phyloP scores from a whole-genome alignment of 2,797 vertebrate species.

The Schizopygopsis malacanthus region DNA sequence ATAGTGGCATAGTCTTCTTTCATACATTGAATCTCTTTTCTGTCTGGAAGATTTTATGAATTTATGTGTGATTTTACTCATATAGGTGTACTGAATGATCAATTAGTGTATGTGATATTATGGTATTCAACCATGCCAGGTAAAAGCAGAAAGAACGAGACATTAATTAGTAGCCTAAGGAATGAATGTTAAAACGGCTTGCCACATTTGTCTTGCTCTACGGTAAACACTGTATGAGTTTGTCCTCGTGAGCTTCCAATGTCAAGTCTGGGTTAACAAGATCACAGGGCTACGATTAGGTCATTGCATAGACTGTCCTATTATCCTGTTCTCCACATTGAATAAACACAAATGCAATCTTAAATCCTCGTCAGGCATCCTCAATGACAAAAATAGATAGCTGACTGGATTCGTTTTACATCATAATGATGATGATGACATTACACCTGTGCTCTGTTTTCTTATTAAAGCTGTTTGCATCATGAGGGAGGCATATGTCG shows the following conservation, averaged over 20 bases:
- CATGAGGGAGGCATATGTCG: neutral
- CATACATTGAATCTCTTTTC: neutral
- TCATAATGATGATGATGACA: neutral
- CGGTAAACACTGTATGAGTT: constrained; percentile 74
- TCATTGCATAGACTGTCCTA: constrained; percentile 17
- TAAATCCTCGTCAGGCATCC: neutral
- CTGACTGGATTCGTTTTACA: neutral
- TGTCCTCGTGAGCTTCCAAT: constrained; percentile 51
- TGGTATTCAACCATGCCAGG: no score
- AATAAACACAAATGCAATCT: neutral
- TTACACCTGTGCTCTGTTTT: constrained; percentile 1
- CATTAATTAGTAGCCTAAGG: neutral
- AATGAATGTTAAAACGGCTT: constrained; percentile 33
- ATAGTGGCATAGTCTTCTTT: neutral
- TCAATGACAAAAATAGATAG: neutral
- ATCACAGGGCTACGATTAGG: constrained; percentile 39
- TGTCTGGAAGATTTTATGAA: neutral
- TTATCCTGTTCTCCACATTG: constrained; percentile 2
- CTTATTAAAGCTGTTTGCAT: constrained; percentile 12
- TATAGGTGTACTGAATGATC: neutral
- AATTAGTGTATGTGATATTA: neutral
- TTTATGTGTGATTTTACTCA: neutral
- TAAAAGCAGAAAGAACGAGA: neutral
- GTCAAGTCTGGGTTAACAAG: constrained; percentile 62
- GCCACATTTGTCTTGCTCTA: constrained; percentile 70